Conservation (phyloP, 23 tunicate genomes). For the Styela plicata region DNA sequence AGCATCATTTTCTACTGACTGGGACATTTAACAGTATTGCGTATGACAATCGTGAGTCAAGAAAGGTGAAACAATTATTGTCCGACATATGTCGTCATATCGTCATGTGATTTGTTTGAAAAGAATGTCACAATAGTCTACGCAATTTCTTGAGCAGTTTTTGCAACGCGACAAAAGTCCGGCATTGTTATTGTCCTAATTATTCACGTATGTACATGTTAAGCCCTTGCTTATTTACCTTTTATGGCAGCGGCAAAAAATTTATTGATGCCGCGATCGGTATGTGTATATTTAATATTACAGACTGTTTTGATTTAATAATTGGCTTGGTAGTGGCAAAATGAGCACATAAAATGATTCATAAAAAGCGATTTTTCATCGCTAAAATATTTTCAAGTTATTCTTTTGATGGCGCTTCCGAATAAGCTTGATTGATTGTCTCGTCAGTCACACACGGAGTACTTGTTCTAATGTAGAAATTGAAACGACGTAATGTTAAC, state of each 20-base stretch:
- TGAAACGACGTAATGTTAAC: no score
- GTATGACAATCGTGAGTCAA: neutral
- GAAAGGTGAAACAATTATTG: neutral
- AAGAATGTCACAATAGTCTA: neutral
- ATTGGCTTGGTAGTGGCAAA: neutral
- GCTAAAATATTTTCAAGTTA: neutral
- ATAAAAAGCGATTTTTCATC: neutral
- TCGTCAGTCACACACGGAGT: neutral
- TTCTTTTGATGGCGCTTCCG: neutral
- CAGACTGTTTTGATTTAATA: neutral
- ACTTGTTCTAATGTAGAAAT: neutral
- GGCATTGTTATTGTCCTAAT: neutral
- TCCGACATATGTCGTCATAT: neutral
- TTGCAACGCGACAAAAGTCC: neutral
- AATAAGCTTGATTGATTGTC: neutral
- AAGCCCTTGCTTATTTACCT: neutral
- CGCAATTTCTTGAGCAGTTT: neutral
- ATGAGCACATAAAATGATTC: neutral
- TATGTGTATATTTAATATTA: no score
- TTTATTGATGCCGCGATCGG: neutral
- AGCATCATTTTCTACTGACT: neutral
- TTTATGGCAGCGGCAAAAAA: neutral
- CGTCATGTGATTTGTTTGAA: neutral
- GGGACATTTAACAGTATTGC: no score
- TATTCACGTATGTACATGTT: neutral